Conservation (phyloP, 2,113 vertebrate genomes). For the Neotragus moschatus region DNA sequence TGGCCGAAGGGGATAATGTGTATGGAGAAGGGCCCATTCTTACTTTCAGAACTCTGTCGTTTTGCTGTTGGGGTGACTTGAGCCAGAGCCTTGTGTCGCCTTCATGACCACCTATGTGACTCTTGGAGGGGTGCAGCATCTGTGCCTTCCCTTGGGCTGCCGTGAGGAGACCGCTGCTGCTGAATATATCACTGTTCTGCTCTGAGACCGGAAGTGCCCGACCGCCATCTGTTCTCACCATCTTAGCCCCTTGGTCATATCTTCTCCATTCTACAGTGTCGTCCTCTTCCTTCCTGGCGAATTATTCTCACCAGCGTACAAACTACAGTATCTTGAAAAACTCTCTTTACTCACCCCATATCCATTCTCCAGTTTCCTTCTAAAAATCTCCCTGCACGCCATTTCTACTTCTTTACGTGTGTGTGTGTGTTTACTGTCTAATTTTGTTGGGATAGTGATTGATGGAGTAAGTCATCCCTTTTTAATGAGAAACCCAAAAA, state of each 20-base stretch:
- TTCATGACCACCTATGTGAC: background rate
- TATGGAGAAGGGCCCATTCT: background rate
- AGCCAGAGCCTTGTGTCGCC: background rate
- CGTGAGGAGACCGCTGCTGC: background rate
- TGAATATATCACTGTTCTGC: background rate
- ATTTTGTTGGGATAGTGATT: background rate
- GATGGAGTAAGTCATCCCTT: background rate
- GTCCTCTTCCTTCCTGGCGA: background rate
- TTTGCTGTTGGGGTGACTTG: background rate
- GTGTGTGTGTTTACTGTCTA: background rate
- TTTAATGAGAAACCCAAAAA: background rate
- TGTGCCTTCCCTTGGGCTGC: background rate
- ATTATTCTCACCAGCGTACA: background rate
- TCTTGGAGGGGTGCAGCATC: background rate
- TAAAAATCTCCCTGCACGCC: background rate
- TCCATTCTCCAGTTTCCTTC: background rate
- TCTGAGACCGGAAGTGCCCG: background rate
- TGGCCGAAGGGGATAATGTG: background rate
- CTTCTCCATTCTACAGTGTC: background rate
- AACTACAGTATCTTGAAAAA: background rate
- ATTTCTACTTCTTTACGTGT: background rate
- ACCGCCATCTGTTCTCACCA: rapidly evolving
- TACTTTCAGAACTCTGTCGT: background rate
- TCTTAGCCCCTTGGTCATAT: background rate
- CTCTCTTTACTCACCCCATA: background rate